A percentile compares a stretch with the other conserved stretches of the same genome.
Evolutionary conservation across 2,113 vertebrate species (phyloP).

Genomic region (Camelus bactrianus): DNA sequence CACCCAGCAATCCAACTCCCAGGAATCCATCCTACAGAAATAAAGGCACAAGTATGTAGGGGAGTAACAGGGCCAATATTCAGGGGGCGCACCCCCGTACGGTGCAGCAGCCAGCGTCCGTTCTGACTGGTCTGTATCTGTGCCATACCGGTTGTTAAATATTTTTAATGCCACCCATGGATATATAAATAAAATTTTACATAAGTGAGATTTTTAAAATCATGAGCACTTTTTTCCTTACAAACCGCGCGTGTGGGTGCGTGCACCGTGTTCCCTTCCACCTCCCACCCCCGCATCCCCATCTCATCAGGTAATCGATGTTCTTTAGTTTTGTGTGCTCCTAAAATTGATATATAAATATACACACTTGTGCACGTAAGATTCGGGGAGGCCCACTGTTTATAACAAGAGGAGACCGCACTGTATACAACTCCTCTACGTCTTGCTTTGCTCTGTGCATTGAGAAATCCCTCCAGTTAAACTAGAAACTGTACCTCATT

Average conservation of each 20-base stretch:
- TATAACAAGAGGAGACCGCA: neutral
- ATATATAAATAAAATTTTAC: conserved; percentile 73
- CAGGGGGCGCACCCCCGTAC: neutral
- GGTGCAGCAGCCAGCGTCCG: neutral
- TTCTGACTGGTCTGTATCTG: conserved; percentile 57
- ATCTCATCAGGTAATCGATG: neutral
- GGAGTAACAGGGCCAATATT: conserved; percentile 52
- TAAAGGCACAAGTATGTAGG: conserved; percentile 45
- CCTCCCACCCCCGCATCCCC: neutral
- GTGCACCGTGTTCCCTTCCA: neutral
- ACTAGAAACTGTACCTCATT: neutral
- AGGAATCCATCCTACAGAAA: conserved; percentile 57
- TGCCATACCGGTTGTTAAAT: conserved; percentile 58
- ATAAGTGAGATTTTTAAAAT: conserved; percentile 53
- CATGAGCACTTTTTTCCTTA: conserved; percentile 39
- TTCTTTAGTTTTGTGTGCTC: neutral
- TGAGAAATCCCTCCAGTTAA: conserved; percentile 1
- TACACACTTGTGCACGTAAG: neutral
- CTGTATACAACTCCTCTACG: neutral
- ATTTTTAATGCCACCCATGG: conserved; percentile 70
- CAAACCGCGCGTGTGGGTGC: neutral
- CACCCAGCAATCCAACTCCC: conserved; percentile 33
- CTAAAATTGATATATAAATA: neutral
- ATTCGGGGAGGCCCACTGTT: neutral
- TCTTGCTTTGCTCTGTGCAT: neutral